Base-by-base conservation (phyloP, 2,113 vertebrate species). In the Catagonus wagneri region DNA sequence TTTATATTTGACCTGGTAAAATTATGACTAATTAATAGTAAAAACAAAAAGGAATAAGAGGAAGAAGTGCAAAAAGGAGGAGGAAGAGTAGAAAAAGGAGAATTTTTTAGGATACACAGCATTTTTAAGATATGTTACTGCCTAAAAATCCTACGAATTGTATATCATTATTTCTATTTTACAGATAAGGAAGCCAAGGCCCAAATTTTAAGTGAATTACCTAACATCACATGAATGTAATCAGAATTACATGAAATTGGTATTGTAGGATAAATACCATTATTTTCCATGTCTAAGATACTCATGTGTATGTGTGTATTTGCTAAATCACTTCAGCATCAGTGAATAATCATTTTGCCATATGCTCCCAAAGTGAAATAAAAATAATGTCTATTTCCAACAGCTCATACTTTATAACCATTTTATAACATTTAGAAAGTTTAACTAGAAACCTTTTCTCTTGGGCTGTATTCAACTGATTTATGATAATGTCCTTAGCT, bases 351-450 rank as follows among this genome's bases (percentile, higher is more conserved):
- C 74, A 97, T 96, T 97, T 96, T 85, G 61, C 89, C 95, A 96
- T 96, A 84, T 97, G 93, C 39, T 97, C 68, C 11, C 8, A 95
- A 97, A 88, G 0, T 74, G 87, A 97, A 97, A 91, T 93, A 7
- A 96, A 54, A 52, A 92, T 95, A 97, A 61, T 85, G 15, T 83
- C 7, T 79, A 75, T 54, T 39, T 96, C 94, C 95, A 97, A 87
- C 52, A 95, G 29, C 36, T 72, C 2, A 61, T 29, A 20, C 86
- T 96, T 50, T 87, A 94, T 87, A 81, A 93, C 3, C 2, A 68
- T 96, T 97, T 97, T 94, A 91, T 50, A 97, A 86, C 90, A 71
- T 98, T 98, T 96, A 78, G 65, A 71, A 83, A 3, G 20, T 96
- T 96, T 97, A 71, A 95, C 92, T 94, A 94, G 50, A 98, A 98